Evolutionary conservation across 1,140 invertebrate species (phyloP).

Genomic region (Pseudobourletiella spinata): DNA sequence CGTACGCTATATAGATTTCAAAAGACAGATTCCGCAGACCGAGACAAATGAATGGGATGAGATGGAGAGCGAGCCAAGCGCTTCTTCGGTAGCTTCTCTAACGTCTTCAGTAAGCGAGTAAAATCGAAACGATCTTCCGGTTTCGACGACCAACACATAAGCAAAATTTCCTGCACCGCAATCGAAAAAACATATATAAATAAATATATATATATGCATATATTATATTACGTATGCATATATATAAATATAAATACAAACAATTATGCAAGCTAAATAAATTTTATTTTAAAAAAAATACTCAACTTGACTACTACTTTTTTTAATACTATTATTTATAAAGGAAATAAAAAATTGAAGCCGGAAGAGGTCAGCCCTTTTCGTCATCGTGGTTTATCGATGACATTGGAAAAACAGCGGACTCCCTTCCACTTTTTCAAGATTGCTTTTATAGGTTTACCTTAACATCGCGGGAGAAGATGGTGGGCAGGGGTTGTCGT

Average conservation of each 20-base stretch:
- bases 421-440: too few species aligned
- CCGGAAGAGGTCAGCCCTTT: too few species aligned
- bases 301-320: too few species aligned
- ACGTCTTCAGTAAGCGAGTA: slow-evolving; percentile 65
- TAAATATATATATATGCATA: slow-evolving; percentile 12
- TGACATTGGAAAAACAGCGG: too few species aligned
- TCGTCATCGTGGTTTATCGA: too few species aligned
- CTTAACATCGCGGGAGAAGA: slow-evolving; percentile 93
- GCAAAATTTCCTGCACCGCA: slow-evolving; percentile 85
- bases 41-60: slow-evolving; percentile 86
- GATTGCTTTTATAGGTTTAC: slow-evolving; percentile 49
- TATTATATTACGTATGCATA: neutral
- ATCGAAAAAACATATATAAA: slow-evolving; percentile 31
- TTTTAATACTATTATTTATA: neutral
- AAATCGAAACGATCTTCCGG: slow-evolving; percentile 81
- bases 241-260: neutral
- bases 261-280: too few species aligned
- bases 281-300: too few species aligned
- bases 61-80: slow-evolving; percentile 90
- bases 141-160: slow-evolving; percentile 90
- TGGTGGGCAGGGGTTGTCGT: slow-evolving; percentile 87
- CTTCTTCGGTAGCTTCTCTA: slow-evolving; percentile 88
- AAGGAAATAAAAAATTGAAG: too few species aligned
- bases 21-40: slow-evolving; percentile 53
- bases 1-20: slow-evolving; percentile 3